Base-by-base conservation (phyloP, 1,140 invertebrate species). In the Drosophila fuyamai region DNA sequence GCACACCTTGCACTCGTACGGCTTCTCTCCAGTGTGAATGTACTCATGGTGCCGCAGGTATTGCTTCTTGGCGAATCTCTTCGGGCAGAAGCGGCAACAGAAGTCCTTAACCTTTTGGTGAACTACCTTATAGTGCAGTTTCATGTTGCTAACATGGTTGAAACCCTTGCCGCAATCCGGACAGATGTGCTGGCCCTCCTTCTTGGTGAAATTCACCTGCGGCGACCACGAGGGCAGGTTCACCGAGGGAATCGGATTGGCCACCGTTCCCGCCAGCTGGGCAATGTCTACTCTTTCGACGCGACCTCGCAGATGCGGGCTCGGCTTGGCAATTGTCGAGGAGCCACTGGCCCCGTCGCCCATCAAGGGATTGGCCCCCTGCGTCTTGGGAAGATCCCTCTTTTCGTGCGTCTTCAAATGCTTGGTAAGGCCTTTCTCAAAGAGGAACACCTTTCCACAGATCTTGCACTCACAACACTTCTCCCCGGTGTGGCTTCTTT, bases 401-500 rank as follows among this genome's bases (percentile, higher is more conserved):
- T 92, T 92, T 8, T 92, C 91, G 38, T 92, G 91, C 7, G 82
- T 79, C 55, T 92, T 88, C 53, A 92, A 68, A 51, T 92, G 91
- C 63, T 92, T 91, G 0, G 84, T 90, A 0, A 92, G 54, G 14
- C 83, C 61, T 55, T 92, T 92, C 16, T 88, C 79, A 58, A 83
- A 90, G 7, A 92, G 66, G 55, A 92, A 92, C 7, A 81, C 77
- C 58, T 91, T 92, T 5, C 85, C 85, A 32, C 91, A 92, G 5
- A 92, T 90, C 48, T 92, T 92, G 65, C 91, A 92, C 48, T 90
- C 89, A 59, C 81, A 91, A 47, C 81, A 81, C 46, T 91, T 93
- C 55, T 93, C 94, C 0, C 95, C 95, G n/a, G 91, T 92, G 46
- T 92, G 91, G 0, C 80, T 80, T 27, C 85, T 72, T 60, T 91